Evolutionary conservation across 2,797 vertebrate genomes (phyloP), one percentile per base, ranked within the genome.

Genomic region (Morus bassanus): DNA sequence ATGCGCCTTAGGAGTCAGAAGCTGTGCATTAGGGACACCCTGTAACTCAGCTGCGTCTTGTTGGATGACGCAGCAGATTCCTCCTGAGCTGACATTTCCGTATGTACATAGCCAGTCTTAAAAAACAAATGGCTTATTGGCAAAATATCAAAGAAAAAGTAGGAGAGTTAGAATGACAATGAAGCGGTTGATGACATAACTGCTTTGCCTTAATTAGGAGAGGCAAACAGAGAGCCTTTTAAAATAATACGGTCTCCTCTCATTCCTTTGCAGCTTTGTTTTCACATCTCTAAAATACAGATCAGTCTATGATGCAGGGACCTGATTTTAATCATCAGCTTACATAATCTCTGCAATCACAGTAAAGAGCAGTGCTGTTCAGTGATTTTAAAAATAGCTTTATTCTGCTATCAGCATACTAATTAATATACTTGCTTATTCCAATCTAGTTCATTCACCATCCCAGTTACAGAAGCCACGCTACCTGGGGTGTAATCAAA

Each of bases 301-400:
- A 65, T 88, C n/a, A 15, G 78, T 24, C 77, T 73, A 27, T 41
- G 95, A 95, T 86, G 72, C 69, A 65, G 78, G 73, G 75, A 92
- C 88, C 85, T 87, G 68, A 33, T 93, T 96, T 92, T 93, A 92
- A 93, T 96, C 89, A 74, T 77, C 60, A 0, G 78, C 91, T 94
- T 90, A 85, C 63, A 63, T 91, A 89, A 93, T 88, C 91, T 75
- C 89, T 56, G 67, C 72, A 74, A 96, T 95, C 88, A 86, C 80
- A 95, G 84, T 81, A 91, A 91, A 92, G 59, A 95, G 85, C 88
- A 82, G 77, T 43, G 63, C 86, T 86, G 77, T 77, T 89, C 83
- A 43, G 82, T 95, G 89, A 83, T 91, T 95, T 95, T 64, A 69
- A 93, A 93, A 91, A 85, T 73, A 91, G 64, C 63, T 83, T 59